phyloP scores from a whole-genome alignment of 2,888 invertebrate species.

The Blera fallax region DNA sequence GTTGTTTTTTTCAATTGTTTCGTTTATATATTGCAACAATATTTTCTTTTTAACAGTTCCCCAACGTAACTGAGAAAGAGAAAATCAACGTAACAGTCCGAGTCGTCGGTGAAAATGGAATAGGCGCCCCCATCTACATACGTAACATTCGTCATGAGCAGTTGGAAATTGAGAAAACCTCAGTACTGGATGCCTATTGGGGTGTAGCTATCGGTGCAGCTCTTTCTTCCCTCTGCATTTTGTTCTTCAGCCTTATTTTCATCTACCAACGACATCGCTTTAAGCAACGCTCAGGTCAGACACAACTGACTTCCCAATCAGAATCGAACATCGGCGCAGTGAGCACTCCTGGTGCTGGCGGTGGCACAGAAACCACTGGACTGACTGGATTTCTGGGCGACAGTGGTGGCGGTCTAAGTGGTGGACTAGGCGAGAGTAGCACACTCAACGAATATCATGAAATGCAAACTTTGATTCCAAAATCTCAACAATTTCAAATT shows the following conservation, averaged over 20 bases:
- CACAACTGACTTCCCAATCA: conserved; percentile 78
- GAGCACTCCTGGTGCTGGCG: conserved; percentile 70
- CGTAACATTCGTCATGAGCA: conserved; percentile 76
- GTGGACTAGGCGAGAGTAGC: conserved; percentile 73
- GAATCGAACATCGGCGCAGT: conserved; percentile 79
- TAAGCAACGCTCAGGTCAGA: conserved; percentile 79
- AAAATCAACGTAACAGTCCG: conserved; percentile 81
- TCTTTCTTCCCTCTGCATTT: conserved; percentile 78
- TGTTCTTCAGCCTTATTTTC: conserved; percentile 79
- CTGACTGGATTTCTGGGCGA: conserved; percentile 76
- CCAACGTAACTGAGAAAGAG: conserved; percentile 80
- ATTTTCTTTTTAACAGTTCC: conserved; percentile 76
- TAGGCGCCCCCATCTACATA: conserved; percentile 80
- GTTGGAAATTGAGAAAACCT: conserved; percentile 74
- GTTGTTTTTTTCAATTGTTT: too few relatives aligned
- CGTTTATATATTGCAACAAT: not conserved
- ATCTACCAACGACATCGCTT: conserved; percentile 79
- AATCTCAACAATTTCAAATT: conserved; percentile 76
- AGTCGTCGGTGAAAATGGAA: conserved; percentile 80
- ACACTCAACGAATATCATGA: conserved; percentile 80
- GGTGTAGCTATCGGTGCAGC: conserved; percentile 80
- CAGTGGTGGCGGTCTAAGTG: conserved; percentile 79
- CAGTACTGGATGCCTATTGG: conserved; percentile 78
- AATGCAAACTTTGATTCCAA: conserved; percentile 81
- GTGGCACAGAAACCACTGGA: conserved; percentile 74